Evolutionary conservation across 2,797 vertebrate species (phyloP), one percentile per base, ranked within the genome.

Genomic region (Gallinago stenura): DNA sequence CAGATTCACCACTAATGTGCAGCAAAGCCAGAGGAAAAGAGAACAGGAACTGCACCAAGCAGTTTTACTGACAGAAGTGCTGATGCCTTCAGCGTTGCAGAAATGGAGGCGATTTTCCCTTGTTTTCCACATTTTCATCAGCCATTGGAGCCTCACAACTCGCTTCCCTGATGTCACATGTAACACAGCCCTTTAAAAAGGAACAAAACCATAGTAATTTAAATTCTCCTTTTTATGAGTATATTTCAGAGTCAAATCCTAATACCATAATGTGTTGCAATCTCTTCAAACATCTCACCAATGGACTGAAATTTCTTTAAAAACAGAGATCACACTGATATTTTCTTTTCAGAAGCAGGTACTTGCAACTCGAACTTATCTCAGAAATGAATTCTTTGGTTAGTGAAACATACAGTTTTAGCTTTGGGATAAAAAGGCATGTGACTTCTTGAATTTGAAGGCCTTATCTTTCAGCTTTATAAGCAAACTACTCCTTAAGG

Each of bases 151-250:
- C 46, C n/a, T 73, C 84, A 51, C 71, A 69, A 0, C 7, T 60
- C 1, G 30, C n/a, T 33, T 68, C 77, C 65, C 77, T 77, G 73
- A 71, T 50, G 62, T 93, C 51, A 39, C 97, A 97, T 0, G 84
- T 43, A 51, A 94, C 43, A 79, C 96, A 97, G 89, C 95, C 98
- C 98, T 98, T 93, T 48, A 64, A 68, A 85, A 95, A 91, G 71
- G 75, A 96, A 80, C 25, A 68, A 95, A n/a, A 90, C 66, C 5
- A 81, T 1, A 33, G 24, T 4, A 28, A 61, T 60, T 89, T 26
- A 65, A 39, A 41, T 31, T 75, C 31, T 83, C 11, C 57, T 39
- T 45, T 41, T 71, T 17, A 41, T 11, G 15, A 60, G 10, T 35
- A 3, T 37, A n/a, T 61, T 78, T 76, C 62, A 48, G 45, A 72